Evolutionary conservation across 2,888 invertebrate species (phyloP).

Genomic region (Andricus curvator): DNA sequence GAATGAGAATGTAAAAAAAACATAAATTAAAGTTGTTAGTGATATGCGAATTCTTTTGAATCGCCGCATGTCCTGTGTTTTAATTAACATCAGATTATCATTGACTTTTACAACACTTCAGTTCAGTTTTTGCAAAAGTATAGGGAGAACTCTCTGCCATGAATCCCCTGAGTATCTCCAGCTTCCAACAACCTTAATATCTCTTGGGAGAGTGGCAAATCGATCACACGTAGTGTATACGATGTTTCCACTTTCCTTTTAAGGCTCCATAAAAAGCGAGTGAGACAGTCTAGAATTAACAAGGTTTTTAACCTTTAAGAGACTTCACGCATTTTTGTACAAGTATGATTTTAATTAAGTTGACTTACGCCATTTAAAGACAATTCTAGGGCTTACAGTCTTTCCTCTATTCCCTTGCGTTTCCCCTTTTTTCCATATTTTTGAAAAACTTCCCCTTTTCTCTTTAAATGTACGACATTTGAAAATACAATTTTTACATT

Average conservation of each 20-base stretch:
- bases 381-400: neutral
- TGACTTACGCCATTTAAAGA: neutral
- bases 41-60: neutral
- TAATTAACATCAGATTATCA: constrained; percentile 19
- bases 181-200: constrained; percentile 34
- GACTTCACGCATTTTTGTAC: neutral
- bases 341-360: neutral
- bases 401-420: too few relatives aligned
- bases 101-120: constrained; percentile 23
- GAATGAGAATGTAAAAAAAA: too few relatives aligned
- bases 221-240: constrained; percentile 32
- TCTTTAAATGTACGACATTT: too few relatives aligned
- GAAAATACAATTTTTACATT: too few relatives aligned
- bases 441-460: too few relatives aligned
- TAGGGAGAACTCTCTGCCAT: constrained; percentile 11
- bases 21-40: neutral
- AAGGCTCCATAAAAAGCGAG: constrained; percentile 18
- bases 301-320: constrained; percentile 6
- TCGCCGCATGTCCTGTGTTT: neutral
- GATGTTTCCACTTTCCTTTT: constrained; percentile 35
- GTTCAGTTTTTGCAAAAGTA: constrained; percentile 13
- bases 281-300: constrained; percentile 28
- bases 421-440: too few relatives aligned
- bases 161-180: constrained; percentile 22
- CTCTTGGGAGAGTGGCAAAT: constrained; percentile 40